A percentile compares a stretch with the other conserved stretches of the same genome.
These are phyloP conservation scores for Eonycteris spelaea DNA, from an alignment of 2,113 vertebrate genomes.

Conservation along the genomic window DNA sequence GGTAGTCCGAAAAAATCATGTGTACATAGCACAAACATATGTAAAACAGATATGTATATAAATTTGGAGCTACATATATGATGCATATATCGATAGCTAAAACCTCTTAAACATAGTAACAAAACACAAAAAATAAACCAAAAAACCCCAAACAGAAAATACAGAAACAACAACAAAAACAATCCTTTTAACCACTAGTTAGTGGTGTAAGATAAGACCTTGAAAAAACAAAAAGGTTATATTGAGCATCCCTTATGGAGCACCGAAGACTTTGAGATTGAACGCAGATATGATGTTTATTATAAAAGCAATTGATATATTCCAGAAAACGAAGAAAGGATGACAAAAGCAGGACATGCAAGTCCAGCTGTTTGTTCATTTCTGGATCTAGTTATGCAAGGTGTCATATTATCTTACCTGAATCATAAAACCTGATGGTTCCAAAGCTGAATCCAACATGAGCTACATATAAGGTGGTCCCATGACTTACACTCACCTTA, in stretches of 20 bases:
- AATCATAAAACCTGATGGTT: not conserved
- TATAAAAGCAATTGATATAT: not conserved
- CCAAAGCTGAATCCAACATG: not conserved
- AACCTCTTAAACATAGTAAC: not conserved
- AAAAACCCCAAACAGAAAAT: not conserved
- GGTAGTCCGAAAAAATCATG: slow-evolving; percentile 1
- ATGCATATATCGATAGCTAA: not conserved
- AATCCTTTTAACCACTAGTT: not conserved
- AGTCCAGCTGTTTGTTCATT: not conserved
- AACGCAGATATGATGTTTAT: not conserved
- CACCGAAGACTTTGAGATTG: not conserved
- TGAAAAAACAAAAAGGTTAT: not conserved
- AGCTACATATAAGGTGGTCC: not conserved
- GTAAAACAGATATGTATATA: not conserved
- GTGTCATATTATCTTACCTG: not conserved
- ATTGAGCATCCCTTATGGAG: not conserved
- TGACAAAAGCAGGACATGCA: not conserved
- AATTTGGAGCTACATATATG: not conserved
- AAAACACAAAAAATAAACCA: not conserved
- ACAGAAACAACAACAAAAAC: not conserved
- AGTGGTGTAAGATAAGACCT: not conserved
- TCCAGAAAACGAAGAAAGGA: not conserved
- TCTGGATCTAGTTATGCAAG: not conserved
- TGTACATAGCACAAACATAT: not conserved
- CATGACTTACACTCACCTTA: not conserved